Conservation (phyloP, 2,888 invertebrate species). For the Zhengitettix transpicula region DNA sequence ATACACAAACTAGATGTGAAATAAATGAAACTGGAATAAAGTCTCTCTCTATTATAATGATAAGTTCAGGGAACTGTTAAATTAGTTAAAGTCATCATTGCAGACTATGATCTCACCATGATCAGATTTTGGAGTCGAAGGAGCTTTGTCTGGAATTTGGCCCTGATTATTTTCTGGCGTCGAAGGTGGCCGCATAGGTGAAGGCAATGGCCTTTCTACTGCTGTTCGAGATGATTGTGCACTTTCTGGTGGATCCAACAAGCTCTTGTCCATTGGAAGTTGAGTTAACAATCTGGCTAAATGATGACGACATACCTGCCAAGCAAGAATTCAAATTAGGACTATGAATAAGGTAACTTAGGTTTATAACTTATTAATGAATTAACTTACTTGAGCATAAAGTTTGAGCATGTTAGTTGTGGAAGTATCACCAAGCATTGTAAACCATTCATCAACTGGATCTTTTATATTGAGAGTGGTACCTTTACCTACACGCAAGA, state of each 20-base stretch:
- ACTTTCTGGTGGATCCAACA: slow-evolving; percentile 46
- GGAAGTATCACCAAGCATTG: slow-evolving; percentile 60
- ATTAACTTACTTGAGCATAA: slow-evolving; percentile 51
- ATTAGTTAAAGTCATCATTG: too few species aligned
- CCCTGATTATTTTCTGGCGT: slow-evolving; percentile 13
- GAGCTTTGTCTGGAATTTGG: slow-evolving; percentile 27
- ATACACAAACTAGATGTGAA: too few species aligned
- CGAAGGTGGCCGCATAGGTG: slow-evolving; percentile 37
- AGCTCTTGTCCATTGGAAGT: slow-evolving; percentile 54
- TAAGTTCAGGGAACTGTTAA: too few species aligned
- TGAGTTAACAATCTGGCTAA: slow-evolving; percentile 59
- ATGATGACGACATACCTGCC: slow-evolving; percentile 50
- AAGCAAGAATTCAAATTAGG: background rate
- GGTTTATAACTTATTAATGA: background rate
- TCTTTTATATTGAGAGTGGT: slow-evolving; percentile 42
- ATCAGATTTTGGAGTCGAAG: slow-evolving; percentile 36
- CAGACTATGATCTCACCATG: slow-evolving; percentile 14
- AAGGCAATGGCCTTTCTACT: slow-evolving; percentile 28
- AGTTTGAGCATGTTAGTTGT: slow-evolving; percentile 69
- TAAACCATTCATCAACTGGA: slow-evolving; percentile 80
- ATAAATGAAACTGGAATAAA: too few species aligned
- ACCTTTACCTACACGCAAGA: slow-evolving; percentile 61
- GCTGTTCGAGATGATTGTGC: slow-evolving; percentile 19
- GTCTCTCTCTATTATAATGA: too few species aligned
- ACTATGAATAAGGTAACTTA: background rate